A percentile compares a stretch with the other conserved stretches of the same genome.
phyloP scores from a whole-genome alignment of 1,140 invertebrate genomes.

The Platorchestia sp. region DNA sequence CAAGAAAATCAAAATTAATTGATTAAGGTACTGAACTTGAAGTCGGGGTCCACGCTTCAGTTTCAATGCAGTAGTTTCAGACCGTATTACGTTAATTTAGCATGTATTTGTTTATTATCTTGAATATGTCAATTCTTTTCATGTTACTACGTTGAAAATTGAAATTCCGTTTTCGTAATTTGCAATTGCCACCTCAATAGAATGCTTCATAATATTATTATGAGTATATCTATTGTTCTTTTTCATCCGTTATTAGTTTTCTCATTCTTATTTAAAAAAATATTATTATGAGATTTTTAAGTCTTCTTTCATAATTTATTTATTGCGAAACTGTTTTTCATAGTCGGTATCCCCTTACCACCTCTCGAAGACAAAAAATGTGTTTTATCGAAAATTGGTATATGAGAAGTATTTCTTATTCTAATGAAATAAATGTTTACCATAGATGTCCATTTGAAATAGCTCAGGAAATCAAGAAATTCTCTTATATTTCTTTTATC shows the following conservation, averaged over 20 bases:
- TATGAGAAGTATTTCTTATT: not conserved
- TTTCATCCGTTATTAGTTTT: not conserved
- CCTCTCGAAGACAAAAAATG: not conserved
- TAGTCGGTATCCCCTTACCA: not conserved
- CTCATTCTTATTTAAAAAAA: not conserved
- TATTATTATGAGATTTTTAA: not conserved
- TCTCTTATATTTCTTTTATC: not conserved
- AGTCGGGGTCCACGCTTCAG: not conserved
- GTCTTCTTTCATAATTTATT: not conserved
- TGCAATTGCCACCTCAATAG: no score
- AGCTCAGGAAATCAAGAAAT: not conserved
- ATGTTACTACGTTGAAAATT: not conserved
- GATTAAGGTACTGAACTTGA: not conserved
- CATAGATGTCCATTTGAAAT: not conserved
- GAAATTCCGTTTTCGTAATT: no score
- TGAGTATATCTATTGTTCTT: no score
- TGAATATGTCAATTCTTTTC: not conserved
- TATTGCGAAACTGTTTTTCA: not conserved
- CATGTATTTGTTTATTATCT: not conserved
- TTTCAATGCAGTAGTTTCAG: not conserved
- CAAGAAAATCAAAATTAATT: not conserved
- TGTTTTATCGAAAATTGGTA: not conserved
- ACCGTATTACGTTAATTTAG: not conserved
- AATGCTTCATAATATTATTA: no score
- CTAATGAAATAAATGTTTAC: not conserved